Evolutionary conservation across 2,888 invertebrate species (phyloP).

Genomic region (Platycheirus albimanus): DNA sequence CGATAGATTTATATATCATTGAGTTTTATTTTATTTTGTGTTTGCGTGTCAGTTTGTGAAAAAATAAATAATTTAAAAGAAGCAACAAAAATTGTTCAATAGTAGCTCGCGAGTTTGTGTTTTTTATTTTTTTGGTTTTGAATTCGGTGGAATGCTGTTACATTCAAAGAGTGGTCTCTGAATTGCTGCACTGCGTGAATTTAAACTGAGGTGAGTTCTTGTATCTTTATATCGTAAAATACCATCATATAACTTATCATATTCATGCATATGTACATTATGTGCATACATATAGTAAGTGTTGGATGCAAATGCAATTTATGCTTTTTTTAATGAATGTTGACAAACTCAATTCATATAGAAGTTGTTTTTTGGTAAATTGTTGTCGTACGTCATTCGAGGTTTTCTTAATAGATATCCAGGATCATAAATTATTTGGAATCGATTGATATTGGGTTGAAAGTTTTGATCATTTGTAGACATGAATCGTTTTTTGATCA

Average conservation of each 20-base stretch:
- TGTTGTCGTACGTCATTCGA: neutral
- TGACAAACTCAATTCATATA: slow-evolving; percentile 62
- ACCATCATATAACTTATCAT: neutral
- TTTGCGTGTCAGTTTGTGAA: slow-evolving; percentile 34
- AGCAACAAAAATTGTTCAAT: slow-evolving; percentile 36
- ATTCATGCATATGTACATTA: neutral
- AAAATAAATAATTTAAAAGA: slow-evolving; percentile 11
- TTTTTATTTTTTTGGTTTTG: slow-evolving; percentile 14
- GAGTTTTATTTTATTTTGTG: slow-evolving; percentile 19
- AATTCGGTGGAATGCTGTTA: slow-evolving; percentile 50
- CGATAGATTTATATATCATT: slow-evolving; percentile 49
- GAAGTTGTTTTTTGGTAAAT: slow-evolving; percentile 36
- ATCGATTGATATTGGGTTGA: neutral
- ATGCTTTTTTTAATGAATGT: slow-evolving; percentile 63
- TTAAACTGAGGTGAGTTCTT: slow-evolving; percentile 60
- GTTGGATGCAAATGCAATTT: slow-evolving; percentile 11
- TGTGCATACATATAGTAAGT: too few relatives aligned
- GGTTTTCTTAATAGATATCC: slow-evolving; percentile 29
- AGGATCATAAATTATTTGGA: slow-evolving; percentile 51
- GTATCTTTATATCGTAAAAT: neutral
- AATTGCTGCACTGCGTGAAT: slow-evolving; percentile 37
- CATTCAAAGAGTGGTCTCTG: slow-evolving; percentile 1
- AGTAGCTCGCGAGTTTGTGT: slow-evolving; percentile 21
- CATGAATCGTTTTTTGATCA: too few relatives aligned
- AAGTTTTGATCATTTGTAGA: neutral